Base-by-base conservation (phyloP, 2,797 vertebrate species). In the Coranthus polyacanthus region DNA sequence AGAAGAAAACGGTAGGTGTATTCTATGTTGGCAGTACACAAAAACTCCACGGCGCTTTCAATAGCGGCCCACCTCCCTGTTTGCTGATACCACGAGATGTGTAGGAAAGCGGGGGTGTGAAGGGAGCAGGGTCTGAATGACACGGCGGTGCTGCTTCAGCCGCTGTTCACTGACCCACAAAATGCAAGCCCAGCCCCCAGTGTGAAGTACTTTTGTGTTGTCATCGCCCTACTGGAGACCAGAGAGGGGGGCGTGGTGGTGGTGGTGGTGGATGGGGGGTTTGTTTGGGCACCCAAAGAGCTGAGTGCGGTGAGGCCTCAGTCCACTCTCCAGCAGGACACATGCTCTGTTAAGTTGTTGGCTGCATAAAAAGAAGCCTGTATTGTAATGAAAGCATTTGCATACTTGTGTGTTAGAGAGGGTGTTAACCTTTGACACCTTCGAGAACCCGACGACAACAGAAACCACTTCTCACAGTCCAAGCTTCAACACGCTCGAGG, bases 91-190 rank as follows among this genome's bases (percentile, higher is more conserved):
- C 78, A 83, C 57, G 44, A 86, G 87, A 91, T 88, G 78, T 86
- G 81, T 74, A 87, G 89, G 76, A 79, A 68, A 71, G 87, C 29
- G 45, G 69, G 72, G 64, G 78, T 26, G 68, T 65, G 64, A 66
- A 55, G 78, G 66, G 46, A 62, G 32, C 49, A 21, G 34, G 43
- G 53, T 74, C 77, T 92, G 90, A 92, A 93, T 93, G 92, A 90
- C 91, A 88, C 34, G 80, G 76, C 79, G 78, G 86, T 86, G 88
- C 89, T 84, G 88, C 86, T 68, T 79, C 50, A 60, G 86, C 87
- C 69, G 41, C 83, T 90, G 88, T 76, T 92, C 90, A 73, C 65
- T 94, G 94, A 95, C 93, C 93, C 94, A 86, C 85, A 91, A 92
- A 94, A 92, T 89, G 64, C 88, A 58, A 60, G 65, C 84, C 84